Conservation (phyloP, 2,888 invertebrate genomes). For the Hermaeophaga mercurialis region DNA sequence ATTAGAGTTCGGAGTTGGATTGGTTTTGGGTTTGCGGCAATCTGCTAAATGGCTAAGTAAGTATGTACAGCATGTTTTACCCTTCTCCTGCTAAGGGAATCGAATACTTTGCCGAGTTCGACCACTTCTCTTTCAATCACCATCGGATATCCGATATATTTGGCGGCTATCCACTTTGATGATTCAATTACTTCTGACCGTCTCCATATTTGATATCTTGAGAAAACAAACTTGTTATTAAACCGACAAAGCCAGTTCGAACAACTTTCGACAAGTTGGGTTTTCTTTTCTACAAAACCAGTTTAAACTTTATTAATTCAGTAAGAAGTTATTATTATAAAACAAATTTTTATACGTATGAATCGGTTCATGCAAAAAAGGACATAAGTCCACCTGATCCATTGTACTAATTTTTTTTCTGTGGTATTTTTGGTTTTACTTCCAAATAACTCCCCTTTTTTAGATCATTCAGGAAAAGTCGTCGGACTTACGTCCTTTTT, state of each 20-base stretch:
- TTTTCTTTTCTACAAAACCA: not conserved
- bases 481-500: too few relatives aligned
- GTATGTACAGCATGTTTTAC: constrained; percentile 30
- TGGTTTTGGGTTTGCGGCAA: constrained; percentile 44
- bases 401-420: too few relatives aligned
- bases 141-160: constrained; percentile 32
- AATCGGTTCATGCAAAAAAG: too few relatives aligned
- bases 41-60: constrained; percentile 38
- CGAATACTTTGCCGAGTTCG: constrained; percentile 32
- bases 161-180: constrained; percentile 3
- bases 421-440: too few relatives aligned
- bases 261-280: not conserved
- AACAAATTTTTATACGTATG: too few relatives aligned
- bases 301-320: too few relatives aligned
- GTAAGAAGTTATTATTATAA: too few relatives aligned
- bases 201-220: constrained; percentile 10
- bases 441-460: too few relatives aligned
- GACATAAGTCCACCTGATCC: too few relatives aligned
- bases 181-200: constrained; percentile 9
- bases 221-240: constrained; percentile 18
- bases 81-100: constrained; percentile 18
- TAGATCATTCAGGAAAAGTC: too few relatives aligned
- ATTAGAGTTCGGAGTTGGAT: constrained; percentile 52
- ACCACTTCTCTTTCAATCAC: constrained; percentile 24
- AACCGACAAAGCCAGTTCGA: not conserved